Evolutionary conservation across 2,888 invertebrate genomes (phyloP).

Genomic region (Embidobia sp.): DNA sequence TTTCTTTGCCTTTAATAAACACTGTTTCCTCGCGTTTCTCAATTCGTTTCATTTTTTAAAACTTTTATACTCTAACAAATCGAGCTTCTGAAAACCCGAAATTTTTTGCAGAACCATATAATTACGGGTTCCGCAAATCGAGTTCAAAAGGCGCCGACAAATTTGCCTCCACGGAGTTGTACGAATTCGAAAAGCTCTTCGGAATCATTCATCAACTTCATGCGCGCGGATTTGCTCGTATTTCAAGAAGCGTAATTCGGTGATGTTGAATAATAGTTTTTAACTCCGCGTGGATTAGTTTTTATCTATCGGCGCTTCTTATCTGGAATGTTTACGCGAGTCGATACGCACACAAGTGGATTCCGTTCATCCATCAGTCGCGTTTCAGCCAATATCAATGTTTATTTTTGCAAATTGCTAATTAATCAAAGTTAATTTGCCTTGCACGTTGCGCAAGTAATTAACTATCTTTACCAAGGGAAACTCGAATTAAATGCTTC

Average conservation of each 20-base stretch:
- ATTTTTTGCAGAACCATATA: too few relatives aligned
- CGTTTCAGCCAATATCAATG: constrained; percentile 24
- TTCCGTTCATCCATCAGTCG: constrained; percentile 33
- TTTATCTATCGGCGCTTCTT: constrained; percentile 28
- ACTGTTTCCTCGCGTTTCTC: too few relatives aligned
- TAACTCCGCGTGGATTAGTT: constrained; percentile 26
- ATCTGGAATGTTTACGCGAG: constrained; percentile 33
- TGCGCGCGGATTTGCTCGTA: neutral
- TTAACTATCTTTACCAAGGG: constrained; percentile 6
- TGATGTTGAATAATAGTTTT: constrained; percentile 26
- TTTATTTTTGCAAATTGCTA: constrained; percentile 44
- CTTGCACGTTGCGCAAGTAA: constrained; percentile 1
- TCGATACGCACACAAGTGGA: constrained; percentile 15
- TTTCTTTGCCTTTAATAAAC: too few relatives aligned
- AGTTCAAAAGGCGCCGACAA: too few relatives aligned
- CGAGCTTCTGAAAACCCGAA: too few relatives aligned
- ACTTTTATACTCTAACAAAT: too few relatives aligned
- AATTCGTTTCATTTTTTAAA: too few relatives aligned
- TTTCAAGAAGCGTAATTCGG: constrained; percentile 23
- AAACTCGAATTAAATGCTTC: neutral
- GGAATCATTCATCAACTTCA: neutral
- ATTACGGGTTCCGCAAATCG: too few relatives aligned
- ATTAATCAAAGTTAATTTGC: constrained; percentile 50
- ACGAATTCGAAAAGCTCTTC: neutral
- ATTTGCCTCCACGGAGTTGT: neutral